Evolutionary conservation across 2,888 invertebrate species (phyloP).

Genomic region (Alitta virens): DNA sequence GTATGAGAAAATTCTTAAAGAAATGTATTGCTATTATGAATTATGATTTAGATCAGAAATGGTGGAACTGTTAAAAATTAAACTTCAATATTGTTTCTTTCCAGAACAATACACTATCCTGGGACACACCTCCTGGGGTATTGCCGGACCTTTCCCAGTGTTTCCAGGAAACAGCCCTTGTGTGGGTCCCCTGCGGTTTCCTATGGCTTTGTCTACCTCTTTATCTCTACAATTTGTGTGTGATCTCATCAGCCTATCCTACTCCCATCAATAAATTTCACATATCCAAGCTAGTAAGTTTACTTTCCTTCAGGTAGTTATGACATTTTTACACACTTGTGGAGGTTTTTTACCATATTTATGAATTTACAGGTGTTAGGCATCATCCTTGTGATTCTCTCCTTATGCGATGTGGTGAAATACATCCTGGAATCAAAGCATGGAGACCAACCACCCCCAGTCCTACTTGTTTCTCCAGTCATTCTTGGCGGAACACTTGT

Average conservation of each 20-base stretch:
- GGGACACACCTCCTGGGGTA: neutral
- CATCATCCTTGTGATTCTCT: neutral
- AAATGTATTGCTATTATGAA: too few relatives aligned
- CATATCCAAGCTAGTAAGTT: slow-evolving; percentile 41
- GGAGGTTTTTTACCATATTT: too few relatives aligned
- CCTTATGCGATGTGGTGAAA: neutral
- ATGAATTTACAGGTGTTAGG: neutral
- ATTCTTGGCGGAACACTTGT: neutral
- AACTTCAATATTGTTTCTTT: too few relatives aligned
- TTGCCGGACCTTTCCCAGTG: slow-evolving; percentile 80
- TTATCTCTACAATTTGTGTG: slow-evolving; percentile 31
- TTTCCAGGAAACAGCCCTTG: slow-evolving; percentile 84
- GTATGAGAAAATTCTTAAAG: too few relatives aligned
- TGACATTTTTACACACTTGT: neutral
- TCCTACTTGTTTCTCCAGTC: neutral
- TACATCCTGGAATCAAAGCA: neutral
- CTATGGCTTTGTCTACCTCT: slow-evolving; percentile 75
- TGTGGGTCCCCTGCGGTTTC: slow-evolving; percentile 85
- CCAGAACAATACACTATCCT: neutral
- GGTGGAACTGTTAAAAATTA: too few relatives aligned
- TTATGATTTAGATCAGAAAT: too few relatives aligned
- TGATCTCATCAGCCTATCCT: slow-evolving; percentile 11
- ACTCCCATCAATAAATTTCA: slow-evolving; percentile 34
- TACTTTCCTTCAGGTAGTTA: too few relatives aligned
- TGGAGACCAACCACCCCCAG: neutral